Evolutionary conservation across 2,113 vertebrate species (phyloP).

Genomic region (Sorex araneus): DNA sequence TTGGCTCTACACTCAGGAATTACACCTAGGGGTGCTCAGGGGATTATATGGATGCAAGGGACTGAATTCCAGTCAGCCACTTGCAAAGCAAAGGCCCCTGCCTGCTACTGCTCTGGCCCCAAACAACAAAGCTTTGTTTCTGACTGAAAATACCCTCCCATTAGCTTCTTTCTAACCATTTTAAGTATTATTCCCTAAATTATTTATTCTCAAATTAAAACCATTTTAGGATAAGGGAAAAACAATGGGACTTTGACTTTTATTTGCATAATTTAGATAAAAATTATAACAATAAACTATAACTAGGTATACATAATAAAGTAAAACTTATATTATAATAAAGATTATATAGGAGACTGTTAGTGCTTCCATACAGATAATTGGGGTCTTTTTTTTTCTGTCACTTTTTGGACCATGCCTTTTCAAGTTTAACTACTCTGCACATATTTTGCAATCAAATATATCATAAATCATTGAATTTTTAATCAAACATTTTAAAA

Average conservation of each 20-base stretch:
- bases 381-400: neutral
- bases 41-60: too few species aligned
- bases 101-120: too few species aligned
- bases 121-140: neutral
- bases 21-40: too few species aligned
- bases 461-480: neutral
- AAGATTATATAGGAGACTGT: neutral
- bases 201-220: conserved; percentile 18
- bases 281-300: neutral
- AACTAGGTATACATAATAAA: neutral
- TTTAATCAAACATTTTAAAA: neutral
- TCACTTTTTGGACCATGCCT: neutral
- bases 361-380: neutral
- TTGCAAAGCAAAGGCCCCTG: too few species aligned
- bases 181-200: neutral
- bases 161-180: conserved; percentile 15
- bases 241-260: neutral
- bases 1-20: too few species aligned
- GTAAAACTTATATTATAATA: neutral
- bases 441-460: neutral
- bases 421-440: neutral
- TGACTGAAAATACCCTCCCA: neutral
- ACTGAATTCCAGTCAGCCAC: too few species aligned
- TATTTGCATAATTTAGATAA: conserved; percentile 28
- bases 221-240: neutral